Conservation (phyloP, 2,888 invertebrate species). For the Lasioglossum figueresi region DNA sequence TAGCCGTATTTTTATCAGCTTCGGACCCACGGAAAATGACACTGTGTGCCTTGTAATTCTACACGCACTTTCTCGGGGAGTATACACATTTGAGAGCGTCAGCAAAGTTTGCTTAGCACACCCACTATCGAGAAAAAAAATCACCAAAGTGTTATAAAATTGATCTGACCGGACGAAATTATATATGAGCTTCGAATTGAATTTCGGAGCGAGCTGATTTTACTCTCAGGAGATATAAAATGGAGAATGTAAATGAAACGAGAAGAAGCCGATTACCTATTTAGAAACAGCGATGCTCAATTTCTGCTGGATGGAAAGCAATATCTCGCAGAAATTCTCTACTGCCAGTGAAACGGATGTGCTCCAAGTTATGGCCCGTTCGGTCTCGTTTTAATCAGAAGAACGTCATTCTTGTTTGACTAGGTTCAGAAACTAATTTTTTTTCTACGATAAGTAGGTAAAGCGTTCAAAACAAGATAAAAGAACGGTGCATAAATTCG, state of each 20-base stretch:
- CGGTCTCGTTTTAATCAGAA: neutral
- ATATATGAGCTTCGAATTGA: neutral
- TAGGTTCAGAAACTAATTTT: neutral
- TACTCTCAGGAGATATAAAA: neutral
- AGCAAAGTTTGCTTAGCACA: neutral
- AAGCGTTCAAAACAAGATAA: neutral
- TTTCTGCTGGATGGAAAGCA: neutral
- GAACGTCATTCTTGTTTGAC: neutral
- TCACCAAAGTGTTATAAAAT: neutral
- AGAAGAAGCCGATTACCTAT: neutral
- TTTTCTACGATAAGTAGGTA: neutral
- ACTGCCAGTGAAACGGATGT: neutral
- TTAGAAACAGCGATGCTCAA: neutral
- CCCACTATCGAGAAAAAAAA: neutral
- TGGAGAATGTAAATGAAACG: neutral
- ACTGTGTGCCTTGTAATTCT: slow-evolving; percentile 20
- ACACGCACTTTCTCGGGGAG: neutral
- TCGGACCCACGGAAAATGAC: neutral
- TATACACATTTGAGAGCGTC: neutral
- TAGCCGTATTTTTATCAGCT: neutral
- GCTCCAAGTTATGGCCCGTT: neutral
- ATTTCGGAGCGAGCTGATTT: neutral
- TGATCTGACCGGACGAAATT: neutral
- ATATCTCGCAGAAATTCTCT: neutral
- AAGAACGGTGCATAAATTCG: neutral